Percentiles rank a stretch among this genome's conserved stretches.
phyloP scores from a whole-genome alignment of 35 echinoderm and acorn worm species.

The Chiridota heheva region DNA sequence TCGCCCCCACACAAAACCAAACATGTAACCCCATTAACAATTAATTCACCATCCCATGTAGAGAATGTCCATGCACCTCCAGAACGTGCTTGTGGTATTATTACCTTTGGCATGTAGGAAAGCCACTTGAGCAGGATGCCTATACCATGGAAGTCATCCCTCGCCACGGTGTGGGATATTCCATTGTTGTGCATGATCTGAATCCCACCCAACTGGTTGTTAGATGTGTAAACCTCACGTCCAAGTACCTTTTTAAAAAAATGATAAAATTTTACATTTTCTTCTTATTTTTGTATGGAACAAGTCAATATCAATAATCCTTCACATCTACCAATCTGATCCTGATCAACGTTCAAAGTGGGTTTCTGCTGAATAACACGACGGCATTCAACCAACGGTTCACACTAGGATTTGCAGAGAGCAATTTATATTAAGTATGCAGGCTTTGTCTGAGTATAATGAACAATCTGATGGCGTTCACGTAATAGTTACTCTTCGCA shows the following conservation, averaged over 20 bases:
- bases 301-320: not conserved
- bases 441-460: too few relatives aligned
- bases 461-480: too few relatives aligned
- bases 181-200: conserved; percentile 99
- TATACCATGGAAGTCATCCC: conserved; percentile 82
- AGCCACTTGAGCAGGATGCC: conserved; percentile 81
- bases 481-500: too few relatives aligned
- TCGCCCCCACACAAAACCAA: too few relatives aligned
- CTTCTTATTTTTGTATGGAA: not conserved
- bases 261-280: not conserved
- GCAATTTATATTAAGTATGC: too few relatives aligned
- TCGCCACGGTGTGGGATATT: conserved; percentile 60
- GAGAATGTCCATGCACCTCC: too few relatives aligned
- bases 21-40: too few relatives aligned
- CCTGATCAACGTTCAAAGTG: too few relatives aligned
- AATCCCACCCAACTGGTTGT: conserved; percentile 86
- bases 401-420: too few relatives aligned
- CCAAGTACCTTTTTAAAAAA: conserved; percentile 74
- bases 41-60: too few relatives aligned
- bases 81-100: too few relatives aligned
- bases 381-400: too few relatives aligned
- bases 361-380: not conserved
- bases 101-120: conserved; percentile 99
- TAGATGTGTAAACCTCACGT: conserved; percentile 92
- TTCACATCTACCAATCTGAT: not conserved